A percentile compares a stretch with the other conserved stretches of the same genome.
Conservation (phyloP, 1,140 invertebrate species). For the Ceratosolen solmsi region DNA sequence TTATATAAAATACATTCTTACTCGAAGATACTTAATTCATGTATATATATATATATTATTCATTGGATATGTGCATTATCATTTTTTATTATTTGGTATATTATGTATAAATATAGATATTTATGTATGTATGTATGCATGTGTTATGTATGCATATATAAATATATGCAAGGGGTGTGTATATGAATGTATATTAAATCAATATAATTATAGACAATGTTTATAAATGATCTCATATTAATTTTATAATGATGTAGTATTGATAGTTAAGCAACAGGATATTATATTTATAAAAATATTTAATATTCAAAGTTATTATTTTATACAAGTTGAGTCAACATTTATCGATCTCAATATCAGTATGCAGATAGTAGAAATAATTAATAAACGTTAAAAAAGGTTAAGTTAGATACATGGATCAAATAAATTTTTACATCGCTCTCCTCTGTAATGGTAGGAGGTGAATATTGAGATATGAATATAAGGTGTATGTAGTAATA, state of each 20-base stretch:
- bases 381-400: conserved; percentile 43
- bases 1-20: background rate
- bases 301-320: conserved; percentile 9
- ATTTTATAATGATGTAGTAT: conserved; percentile 6
- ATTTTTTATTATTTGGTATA: conserved; percentile 13
- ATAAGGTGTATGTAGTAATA: conserved; percentile 44
- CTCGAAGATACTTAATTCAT: no score
- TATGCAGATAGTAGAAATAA: conserved; percentile 54
- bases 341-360: conserved; percentile 52
- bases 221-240: background rate
- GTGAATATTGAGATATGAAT: conserved; percentile 32
- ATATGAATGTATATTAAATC: background rate
- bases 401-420: conserved; percentile 34
- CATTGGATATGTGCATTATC: background rate
- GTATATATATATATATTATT: background rate
- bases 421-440: conserved; percentile 37
- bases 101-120: background rate
- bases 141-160: no score
- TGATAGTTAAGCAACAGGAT: conserved; percentile 19
- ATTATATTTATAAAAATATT: conserved; percentile 25
- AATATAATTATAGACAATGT: conserved; percentile 3
- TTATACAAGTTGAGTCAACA: conserved; percentile 50
- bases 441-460: conserved; percentile 48
- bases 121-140: no score
- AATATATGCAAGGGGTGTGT: no score